These are phyloP conservation scores for Troides helena DNA, from an alignment of 2,888 invertebrate species.

Conservation along the genomic window DNA sequence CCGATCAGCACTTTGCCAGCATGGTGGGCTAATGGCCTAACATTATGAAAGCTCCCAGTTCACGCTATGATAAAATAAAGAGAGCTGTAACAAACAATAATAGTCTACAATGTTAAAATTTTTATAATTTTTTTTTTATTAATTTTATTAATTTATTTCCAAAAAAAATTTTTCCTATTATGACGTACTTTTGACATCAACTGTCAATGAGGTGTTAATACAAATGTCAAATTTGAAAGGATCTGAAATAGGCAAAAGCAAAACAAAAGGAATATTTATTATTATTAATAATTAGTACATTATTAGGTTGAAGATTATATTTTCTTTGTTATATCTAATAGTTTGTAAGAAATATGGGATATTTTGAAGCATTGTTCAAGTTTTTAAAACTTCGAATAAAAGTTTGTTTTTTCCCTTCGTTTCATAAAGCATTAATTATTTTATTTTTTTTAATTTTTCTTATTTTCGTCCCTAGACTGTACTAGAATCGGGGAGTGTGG, in stretches of 20 bases:
- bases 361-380: conserved; percentile 38
- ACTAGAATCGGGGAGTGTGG: conserved; percentile 83
- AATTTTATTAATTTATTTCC: background rate
- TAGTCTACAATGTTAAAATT: background rate
- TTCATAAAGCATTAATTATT: background rate
- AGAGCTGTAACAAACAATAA: no score
- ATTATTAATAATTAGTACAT: background rate
- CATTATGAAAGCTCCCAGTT: no score
- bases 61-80: no score
- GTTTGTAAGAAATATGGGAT: conserved; percentile 41
- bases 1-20: no score
- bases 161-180: background rate
- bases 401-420: conserved; percentile 10
- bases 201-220: conserved; percentile 9
- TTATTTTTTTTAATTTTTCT: conserved; percentile 20
- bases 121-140: background rate
- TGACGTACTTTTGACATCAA: background rate
- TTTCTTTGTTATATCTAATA: background rate
- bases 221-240: conserved; percentile 1
- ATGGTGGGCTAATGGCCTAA: no score
- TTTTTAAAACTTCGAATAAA: conserved; percentile 16
- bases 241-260: conserved; percentile 32
- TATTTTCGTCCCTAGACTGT: conserved; percentile 78
- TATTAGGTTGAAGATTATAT: background rate
- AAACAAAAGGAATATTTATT: conserved; percentile 3